Evolutionary conservation across 1,140 invertebrate genomes (phyloP), one percentile per base, ranked within the genome.

Genomic region (Drosophila subpulchrella): DNA sequence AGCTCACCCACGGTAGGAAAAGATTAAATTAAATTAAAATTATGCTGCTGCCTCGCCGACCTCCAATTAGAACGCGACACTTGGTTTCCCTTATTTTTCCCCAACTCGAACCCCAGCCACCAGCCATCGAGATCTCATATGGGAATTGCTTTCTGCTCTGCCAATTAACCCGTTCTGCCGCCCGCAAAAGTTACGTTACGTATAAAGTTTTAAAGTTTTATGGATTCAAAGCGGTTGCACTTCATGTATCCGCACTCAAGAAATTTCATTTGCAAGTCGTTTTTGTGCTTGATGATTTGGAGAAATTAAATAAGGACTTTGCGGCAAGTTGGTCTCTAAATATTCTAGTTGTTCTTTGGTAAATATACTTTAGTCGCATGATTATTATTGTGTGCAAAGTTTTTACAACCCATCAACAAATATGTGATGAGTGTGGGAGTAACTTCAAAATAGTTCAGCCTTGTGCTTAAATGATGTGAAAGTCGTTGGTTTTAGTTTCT

Each of bases 11-110:
- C 41, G 74, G 79, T 71, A 57, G 83, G 84, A 77, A 86, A 89
- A 88, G 81, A 86, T 86, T 86, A 86, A 86, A 86, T 86, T 86
- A 86, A 86, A 86, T 86, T 86, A 86, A 86, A 86, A 86, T 86
- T 86, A 88, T 86, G 84, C 75, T 83, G 44, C 72, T 73, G 36
- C 27, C 42, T 32, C 50, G 50, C 15, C 42, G 71, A 42, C 60
- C 71, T 79, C 66, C 83, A 88, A 88, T 86, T 86, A 88, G 78
- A 86, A 47, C 63, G 70, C 70, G 75, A 79, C 75, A 79, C 58
- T 56, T 56, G 50, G 47, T 41, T 46, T 20, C 13, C 6, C 38
- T n/a, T 8, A 5, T 6, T 10, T 11, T 6, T 17, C 15, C 10
- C 15, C 10, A 46, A 6, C 24, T 20, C 20, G 20, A 20, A 20